Evolutionary conservation across 2,888 invertebrate genomes (phyloP).

Genomic region (Neoaliturus tenellus): DNA sequence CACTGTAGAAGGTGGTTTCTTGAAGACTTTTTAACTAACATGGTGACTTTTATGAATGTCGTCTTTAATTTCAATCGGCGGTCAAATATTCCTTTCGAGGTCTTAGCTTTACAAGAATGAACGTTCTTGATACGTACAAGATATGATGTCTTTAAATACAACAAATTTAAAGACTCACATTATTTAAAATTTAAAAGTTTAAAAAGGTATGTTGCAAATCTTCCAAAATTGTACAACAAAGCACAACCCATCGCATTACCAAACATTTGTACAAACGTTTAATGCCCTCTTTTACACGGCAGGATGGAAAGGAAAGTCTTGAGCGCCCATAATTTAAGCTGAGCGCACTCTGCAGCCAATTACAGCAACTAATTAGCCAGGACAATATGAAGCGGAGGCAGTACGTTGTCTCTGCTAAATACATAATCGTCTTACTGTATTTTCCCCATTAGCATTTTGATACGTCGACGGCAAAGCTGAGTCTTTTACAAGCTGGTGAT

Average conservation of each 20-base stretch:
- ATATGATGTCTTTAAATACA: too few relatives aligned
- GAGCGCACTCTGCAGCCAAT: slow-evolving; percentile 6
- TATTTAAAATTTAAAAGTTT: too few relatives aligned
- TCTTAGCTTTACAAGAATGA: too few relatives aligned
- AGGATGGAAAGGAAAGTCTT: not conserved
- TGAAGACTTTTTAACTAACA: too few relatives aligned
- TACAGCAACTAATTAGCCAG: slow-evolving; percentile 33
- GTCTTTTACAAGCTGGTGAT: slow-evolving; percentile 34
- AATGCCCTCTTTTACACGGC: not conserved
- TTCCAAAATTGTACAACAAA: too few relatives aligned
- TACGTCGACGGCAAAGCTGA: slow-evolving; percentile 4
- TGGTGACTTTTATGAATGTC: too few relatives aligned
- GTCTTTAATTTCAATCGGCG: too few relatives aligned
- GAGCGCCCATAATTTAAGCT: not conserved
- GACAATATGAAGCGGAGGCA: slow-evolving; percentile 41
- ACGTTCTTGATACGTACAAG: too few relatives aligned
- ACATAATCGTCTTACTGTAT: slow-evolving; percentile 43
- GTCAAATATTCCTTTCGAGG: too few relatives aligned
- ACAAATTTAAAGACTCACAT: too few relatives aligned
- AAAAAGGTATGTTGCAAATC: too few relatives aligned
- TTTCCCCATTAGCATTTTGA: slow-evolving; percentile 35
- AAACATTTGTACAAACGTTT: not conserved
- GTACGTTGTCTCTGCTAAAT: slow-evolving; percentile 49
- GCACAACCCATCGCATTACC: not conserved
- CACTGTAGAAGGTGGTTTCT: too few relatives aligned